Conservation (phyloP, 2,797 vertebrate genomes). For the Brachyrhaphis roseni region DNA sequence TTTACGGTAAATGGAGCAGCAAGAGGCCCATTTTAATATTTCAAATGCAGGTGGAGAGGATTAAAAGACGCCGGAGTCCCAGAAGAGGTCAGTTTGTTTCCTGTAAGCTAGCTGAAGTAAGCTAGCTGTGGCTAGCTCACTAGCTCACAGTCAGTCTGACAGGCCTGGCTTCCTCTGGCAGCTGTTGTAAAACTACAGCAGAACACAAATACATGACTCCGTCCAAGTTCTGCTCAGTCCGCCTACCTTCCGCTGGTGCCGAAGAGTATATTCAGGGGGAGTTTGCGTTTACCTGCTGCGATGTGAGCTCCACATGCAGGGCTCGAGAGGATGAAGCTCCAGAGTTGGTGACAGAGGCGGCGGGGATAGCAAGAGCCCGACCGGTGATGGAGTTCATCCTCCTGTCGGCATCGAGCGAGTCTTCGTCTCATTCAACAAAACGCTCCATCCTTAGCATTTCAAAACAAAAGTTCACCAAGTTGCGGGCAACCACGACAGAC, state of each 20-base stretch:
- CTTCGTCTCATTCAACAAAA: constrained; percentile 77
- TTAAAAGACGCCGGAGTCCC: background rate
- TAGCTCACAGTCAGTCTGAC: constrained; percentile 50
- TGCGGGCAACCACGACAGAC: background rate
- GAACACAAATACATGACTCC: background rate
- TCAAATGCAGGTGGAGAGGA: background rate
- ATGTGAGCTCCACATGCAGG: constrained; percentile 92
- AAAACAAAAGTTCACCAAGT: constrained; percentile 21
- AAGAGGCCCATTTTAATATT: background rate
- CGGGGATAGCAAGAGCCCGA: constrained; percentile 81
- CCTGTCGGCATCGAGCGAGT: constrained; percentile 72
- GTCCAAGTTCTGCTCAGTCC: background rate
- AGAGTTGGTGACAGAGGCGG: constrained; percentile 81
- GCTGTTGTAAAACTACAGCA: constrained; percentile 33
- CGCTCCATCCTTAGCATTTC: constrained; percentile 51
- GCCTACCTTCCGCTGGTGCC: background rate
- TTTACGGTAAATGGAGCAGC: background rate
- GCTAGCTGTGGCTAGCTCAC: constrained; percentile 56
- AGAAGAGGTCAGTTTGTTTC: background rate
- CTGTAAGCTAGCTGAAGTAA: constrained; percentile 35
- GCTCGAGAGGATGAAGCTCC: constrained; percentile 86
- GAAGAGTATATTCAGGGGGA: too few species aligned
- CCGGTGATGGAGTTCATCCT: constrained; percentile 85
- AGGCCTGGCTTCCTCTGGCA: constrained; percentile 53
- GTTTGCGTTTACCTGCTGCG: constrained; percentile 87